Percentiles rank a stretch among this genome's conserved stretches.
Evolutionary conservation across 2,797 vertebrate genomes (phyloP).

Genomic region (Hoplostethus atlanticus): DNA sequence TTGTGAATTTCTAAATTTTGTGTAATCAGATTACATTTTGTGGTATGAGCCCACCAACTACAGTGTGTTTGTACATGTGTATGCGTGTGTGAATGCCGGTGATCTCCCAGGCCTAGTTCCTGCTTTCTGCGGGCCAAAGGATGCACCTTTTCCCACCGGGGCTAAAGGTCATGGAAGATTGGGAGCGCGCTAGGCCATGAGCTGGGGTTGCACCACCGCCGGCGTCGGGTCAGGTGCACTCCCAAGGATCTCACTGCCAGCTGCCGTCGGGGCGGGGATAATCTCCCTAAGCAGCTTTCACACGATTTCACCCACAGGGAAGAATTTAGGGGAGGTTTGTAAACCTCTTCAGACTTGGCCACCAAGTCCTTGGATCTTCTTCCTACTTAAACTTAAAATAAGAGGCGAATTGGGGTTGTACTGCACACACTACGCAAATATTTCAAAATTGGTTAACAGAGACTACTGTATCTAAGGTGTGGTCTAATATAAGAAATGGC

Average conservation of each 20-base stretch:
- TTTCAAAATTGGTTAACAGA: neutral
- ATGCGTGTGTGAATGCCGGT: neutral
- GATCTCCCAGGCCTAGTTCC: slow-evolving; percentile 15
- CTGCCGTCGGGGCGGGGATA: slow-evolving; percentile 80
- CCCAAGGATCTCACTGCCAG: slow-evolving; percentile 76
- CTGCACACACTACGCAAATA: slow-evolving; percentile 50
- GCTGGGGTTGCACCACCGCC: slow-evolving; percentile 74
- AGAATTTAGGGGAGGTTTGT: slow-evolving; percentile 80
- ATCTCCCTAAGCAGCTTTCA: slow-evolving; percentile 87
- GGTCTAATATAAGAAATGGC: neutral
- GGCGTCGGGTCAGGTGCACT: slow-evolving; percentile 81
- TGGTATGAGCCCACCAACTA: neutral
- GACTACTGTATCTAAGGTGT: too few species aligned
- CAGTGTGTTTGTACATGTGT: neutral
- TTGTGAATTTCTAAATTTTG: neutral
- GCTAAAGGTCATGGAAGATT: slow-evolving; percentile 80
- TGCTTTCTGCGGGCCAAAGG: slow-evolving; percentile 34
- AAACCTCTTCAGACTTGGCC: slow-evolving; percentile 75
- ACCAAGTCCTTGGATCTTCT: slow-evolving; percentile 58
- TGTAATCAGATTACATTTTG: neutral
- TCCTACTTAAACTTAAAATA: slow-evolving; percentile 66
- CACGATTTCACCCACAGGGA: slow-evolving; percentile 79
- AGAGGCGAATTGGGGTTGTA: slow-evolving; percentile 42
- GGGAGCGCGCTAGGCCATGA: slow-evolving; percentile 67
- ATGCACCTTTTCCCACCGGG: slow-evolving; percentile 58